Percentiles rank a stretch among this genome's conserved stretches.
phyloP scores from a whole-genome alignment of 2,797 vertebrate genomes.

The Danio tinwini region DNA sequence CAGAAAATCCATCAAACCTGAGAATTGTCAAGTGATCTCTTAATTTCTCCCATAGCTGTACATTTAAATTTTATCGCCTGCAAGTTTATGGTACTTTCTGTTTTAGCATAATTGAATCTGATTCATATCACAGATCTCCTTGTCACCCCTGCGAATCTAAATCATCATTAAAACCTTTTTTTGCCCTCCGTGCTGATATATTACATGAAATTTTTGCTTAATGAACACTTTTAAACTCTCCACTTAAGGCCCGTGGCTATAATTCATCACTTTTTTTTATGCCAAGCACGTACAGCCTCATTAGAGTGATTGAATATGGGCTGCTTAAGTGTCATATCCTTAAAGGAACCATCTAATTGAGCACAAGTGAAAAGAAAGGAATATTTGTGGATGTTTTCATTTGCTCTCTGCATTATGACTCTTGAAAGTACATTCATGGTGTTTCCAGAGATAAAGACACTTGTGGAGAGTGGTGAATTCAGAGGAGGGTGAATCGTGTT shows the following conservation, averaged over 20 bases:
- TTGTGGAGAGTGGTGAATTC: constrained; percentile 30
- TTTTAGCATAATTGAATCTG: constrained; percentile 37
- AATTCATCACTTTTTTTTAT: constrained; percentile 20
- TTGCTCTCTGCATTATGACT: background rate
- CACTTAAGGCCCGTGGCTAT: constrained; percentile 19
- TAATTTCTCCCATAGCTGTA: too few species aligned
- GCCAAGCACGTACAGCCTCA: constrained; percentile 7
- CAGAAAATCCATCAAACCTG: too few species aligned
- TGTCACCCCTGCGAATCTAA: constrained; percentile 28
- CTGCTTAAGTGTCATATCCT: constrained; percentile 8
- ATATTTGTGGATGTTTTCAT: background rate
- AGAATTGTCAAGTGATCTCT: too few species aligned
- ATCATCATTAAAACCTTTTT: constrained; percentile 2
- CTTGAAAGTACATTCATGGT: background rate
- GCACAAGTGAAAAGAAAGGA: background rate
- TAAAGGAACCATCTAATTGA: constrained; percentile 17
- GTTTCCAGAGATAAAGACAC: background rate
- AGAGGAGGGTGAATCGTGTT: constrained; percentile 50
- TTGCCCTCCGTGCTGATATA: background rate
- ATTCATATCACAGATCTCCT: constrained; percentile 16
- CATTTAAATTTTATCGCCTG: constrained; percentile 13
- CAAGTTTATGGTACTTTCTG: constrained; percentile 19
- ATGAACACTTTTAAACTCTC: constrained; percentile 35
- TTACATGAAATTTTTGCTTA: constrained; percentile 3
- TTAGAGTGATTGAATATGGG: constrained; percentile 32